phyloP scores from a whole-genome alignment of 2,888 invertebrate species.

The Sminthurinus aureus region DNA sequence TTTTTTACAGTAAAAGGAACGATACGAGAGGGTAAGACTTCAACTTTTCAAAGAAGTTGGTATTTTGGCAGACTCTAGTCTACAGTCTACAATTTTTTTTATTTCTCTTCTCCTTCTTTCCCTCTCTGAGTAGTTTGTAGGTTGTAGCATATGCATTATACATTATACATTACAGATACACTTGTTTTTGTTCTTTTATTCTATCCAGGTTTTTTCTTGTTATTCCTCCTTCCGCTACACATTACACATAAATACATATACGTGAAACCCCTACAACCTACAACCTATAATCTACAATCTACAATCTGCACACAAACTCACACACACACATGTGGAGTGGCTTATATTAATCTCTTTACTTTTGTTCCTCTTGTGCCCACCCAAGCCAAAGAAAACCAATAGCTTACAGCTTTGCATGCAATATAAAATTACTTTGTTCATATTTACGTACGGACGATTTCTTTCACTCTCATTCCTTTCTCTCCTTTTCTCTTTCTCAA shows the following conservation, averaged over 20 bases:
- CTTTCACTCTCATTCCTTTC: neutral
- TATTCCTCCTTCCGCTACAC: neutral
- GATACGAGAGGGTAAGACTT: too few relatives aligned
- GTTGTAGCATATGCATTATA: neutral
- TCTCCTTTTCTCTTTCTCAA: neutral
- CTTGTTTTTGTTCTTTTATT: neutral
- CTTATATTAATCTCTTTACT: slow-evolving; percentile 25
- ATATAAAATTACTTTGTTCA: neutral
- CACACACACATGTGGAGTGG: slow-evolving; percentile 4
- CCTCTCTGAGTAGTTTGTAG: neutral
- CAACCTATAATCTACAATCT: neutral
- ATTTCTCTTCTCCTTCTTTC: neutral
- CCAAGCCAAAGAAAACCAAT: neutral
- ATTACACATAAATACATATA: neutral
- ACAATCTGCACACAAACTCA: neutral
- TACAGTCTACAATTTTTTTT: neutral
- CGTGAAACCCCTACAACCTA: neutral
- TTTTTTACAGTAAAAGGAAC: too few relatives aligned
- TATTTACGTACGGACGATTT: slow-evolving; percentile 3
- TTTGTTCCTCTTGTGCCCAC: neutral
- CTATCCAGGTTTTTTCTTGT: neutral
- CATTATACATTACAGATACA: neutral
- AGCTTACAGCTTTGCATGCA: neutral
- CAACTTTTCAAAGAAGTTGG: too few relatives aligned
- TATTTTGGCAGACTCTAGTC: too few relatives aligned